These are phyloP conservation scores for Allobates femoralis DNA, from an alignment of 2,797 vertebrate genomes.

Conservation along the genomic window DNA sequence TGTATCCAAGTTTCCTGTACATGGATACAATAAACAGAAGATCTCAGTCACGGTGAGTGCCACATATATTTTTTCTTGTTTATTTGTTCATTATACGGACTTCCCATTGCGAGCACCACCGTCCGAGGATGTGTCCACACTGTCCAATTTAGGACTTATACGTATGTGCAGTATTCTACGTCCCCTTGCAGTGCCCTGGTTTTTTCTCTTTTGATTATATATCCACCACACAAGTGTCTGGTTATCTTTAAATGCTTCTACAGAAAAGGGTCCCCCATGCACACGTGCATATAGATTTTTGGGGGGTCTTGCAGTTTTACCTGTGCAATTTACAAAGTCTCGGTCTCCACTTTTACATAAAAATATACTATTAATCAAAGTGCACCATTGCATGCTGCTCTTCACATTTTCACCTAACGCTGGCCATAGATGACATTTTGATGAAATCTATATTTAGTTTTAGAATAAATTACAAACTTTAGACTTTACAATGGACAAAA, in stretches of 20 bases:
- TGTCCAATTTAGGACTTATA: too few relatives aligned
- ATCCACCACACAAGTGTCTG: neutral
- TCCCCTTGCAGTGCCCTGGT: too few relatives aligned
- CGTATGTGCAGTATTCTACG: too few relatives aligned
- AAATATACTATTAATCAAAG: constrained; percentile 21
- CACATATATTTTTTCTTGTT: too few relatives aligned
- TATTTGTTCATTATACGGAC: too few relatives aligned
- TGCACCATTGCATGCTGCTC: constrained; percentile 11
- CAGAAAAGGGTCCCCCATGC: constrained; percentile 6
- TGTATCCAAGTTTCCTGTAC: too few relatives aligned
- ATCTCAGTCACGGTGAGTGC: too few relatives aligned
- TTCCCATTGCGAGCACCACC: too few relatives aligned
- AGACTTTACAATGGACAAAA: neutral
- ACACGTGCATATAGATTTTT: constrained; percentile 26
- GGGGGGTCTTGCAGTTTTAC: neutral
- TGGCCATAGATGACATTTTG: neutral
- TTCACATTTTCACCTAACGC: neutral
- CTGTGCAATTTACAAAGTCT: constrained; percentile 15
- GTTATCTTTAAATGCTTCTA: too few relatives aligned
- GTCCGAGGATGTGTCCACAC: too few relatives aligned
- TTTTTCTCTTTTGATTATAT: too few relatives aligned
- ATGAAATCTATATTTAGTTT: neutral
- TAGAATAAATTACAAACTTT: neutral
- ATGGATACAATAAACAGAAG: too few relatives aligned
- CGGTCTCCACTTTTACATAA: constrained; percentile 10